Evolutionary conservation across 2,797 vertebrate species (phyloP).

Genomic region (Erethizon dorsatum): DNA sequence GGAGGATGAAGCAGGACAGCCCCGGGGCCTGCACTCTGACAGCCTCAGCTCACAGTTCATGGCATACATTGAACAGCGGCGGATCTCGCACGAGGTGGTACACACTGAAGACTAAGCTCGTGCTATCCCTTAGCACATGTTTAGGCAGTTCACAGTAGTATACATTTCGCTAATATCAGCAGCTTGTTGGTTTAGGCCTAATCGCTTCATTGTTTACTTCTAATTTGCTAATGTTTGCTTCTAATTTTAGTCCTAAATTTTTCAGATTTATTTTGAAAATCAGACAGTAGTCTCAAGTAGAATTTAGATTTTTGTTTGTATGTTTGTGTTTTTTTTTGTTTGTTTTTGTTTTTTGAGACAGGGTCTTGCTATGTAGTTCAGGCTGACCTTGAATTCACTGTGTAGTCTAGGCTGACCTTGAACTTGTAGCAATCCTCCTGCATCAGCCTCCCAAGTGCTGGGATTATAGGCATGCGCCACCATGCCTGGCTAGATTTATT

Average conservation of each 20-base stretch:
- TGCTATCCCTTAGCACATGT: constrained; percentile 29
- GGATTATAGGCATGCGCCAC: neutral
- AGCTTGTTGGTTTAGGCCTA: neutral
- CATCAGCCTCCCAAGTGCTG: neutral
- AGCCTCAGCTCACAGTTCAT: constrained; percentile 98
- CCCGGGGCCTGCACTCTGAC: constrained; percentile 88
- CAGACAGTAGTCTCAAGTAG: neutral
- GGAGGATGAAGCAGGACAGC: constrained; percentile 91
- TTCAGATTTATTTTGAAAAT: constrained; percentile 63
- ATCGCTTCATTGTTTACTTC: constrained; percentile 62
- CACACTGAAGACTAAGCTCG: constrained; percentile 2
- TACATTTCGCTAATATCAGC: constrained; percentile 4
- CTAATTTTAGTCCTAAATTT: constrained; percentile 48
- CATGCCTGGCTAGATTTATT: neutral
- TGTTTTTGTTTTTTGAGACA: neutral
- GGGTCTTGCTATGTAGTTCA: neutral
- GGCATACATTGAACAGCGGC: constrained; percentile 97
- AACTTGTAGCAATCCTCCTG: neutral
- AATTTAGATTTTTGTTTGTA: constrained; percentile 8
- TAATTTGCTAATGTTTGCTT: constrained; percentile 65
- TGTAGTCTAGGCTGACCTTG: neutral
- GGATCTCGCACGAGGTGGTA: constrained; percentile 95
- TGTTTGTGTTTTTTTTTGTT: neutral
- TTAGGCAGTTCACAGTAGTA: neutral
- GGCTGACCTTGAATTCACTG: neutral